phyloP scores from a whole-genome alignment of 2,113 vertebrate species.

The Athene noctua region DNA sequence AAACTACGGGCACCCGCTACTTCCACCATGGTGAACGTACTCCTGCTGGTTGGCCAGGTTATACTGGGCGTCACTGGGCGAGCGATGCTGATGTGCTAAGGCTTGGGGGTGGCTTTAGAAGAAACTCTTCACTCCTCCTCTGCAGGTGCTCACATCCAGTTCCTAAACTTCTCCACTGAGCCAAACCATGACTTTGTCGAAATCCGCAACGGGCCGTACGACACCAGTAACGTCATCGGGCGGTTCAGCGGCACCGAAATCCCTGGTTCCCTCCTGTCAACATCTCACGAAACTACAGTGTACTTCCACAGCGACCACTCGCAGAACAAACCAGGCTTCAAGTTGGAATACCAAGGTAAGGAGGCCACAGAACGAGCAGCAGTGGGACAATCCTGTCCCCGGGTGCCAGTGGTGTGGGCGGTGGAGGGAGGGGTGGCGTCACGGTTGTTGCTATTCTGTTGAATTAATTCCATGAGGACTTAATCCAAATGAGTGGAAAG shows the following conservation, averaged over 20 bases:
- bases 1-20: background rate
- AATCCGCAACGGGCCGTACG: slow-evolving; percentile 91
- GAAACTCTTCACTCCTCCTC: background rate
- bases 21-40: rapidly evolving
- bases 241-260: slow-evolving; percentile 89
- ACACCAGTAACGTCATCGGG: slow-evolving; percentile 91
- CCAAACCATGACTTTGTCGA: slow-evolving; percentile 97
- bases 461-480: background rate
- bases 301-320: slow-evolving; percentile 99
- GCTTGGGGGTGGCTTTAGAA: rapidly evolving
- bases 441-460: background rate
- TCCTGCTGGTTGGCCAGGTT: background rate
- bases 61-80: rapidly evolving
- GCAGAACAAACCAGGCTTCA: slow-evolving; percentile 95
- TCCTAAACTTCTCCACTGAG: slow-evolving; percentile 96
- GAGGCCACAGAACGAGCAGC: background rate
- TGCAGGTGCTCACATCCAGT: slow-evolving; percentile 92
- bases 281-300: slow-evolving; percentile 89
- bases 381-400: background rate
- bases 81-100: background rate
- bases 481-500: slow-evolving; percentile 7
- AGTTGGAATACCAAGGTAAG: slow-evolving; percentile 93
- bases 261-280: slow-evolving; percentile 87
- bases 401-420: background rate
- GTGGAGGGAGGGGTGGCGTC: background rate